Percentiles rank a stretch among this genome's conserved stretches.
phyloP scores from a whole-genome alignment of 2,888 invertebrate genomes.

The Pyrocoelia pectoralis region DNA sequence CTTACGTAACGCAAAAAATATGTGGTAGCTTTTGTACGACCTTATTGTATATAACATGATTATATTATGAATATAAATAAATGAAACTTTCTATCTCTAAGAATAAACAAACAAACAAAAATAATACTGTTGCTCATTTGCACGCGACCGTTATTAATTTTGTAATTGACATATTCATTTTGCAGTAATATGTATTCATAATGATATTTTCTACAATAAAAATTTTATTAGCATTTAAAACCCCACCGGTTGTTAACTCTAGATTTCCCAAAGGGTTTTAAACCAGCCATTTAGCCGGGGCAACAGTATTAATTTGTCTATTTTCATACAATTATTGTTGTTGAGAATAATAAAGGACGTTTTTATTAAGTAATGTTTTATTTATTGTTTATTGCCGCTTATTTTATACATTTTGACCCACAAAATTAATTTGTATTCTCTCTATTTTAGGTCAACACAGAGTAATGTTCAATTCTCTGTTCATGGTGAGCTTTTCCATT shows the following conservation, averaged over 20 bases:
- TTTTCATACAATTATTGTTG: constrained; percentile 38
- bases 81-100: constrained; percentile 31
- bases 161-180: neutral
- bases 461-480: too few species aligned
- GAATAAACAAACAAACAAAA: constrained; percentile 1
- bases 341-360: constrained; percentile 37
- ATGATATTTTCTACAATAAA: constrained; percentile 16
- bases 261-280: constrained; percentile 28
- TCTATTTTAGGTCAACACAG: too few species aligned
- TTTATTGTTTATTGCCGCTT: neutral
- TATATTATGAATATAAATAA: constrained; percentile 16
- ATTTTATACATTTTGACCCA: neutral
- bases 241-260: constrained; percentile 1
- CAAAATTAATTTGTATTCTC: neutral
- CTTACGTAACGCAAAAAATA: constrained; percentile 34
- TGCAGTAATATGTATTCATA: neutral
- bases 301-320: constrained; percentile 36
- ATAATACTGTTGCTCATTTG: constrained; percentile 27
- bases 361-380: constrained; percentile 24
- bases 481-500: too few species aligned
- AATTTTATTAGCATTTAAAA: constrained; percentile 24
- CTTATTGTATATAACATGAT: constrained; percentile 25
- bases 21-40: constrained; percentile 35
- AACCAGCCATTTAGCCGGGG: constrained; percentile 22
- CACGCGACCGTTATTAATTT: neutral